These are phyloP conservation scores for Hypanus sabinus DNA, from an alignment of 2,113 vertebrate species.

Conservation along the genomic window DNA sequence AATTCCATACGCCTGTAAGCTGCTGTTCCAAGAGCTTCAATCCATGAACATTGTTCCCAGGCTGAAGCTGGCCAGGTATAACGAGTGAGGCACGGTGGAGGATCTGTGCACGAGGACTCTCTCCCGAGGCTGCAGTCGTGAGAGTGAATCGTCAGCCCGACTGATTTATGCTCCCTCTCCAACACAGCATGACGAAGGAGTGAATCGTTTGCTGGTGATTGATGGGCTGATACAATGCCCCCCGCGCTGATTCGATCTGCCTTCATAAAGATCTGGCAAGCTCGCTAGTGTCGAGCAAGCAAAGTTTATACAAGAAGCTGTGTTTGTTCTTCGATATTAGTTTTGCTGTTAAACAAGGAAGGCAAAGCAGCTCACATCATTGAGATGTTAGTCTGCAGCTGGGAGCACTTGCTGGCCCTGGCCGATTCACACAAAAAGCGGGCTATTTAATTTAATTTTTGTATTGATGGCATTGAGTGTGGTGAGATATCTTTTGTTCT, in stretches of 20 bases:
- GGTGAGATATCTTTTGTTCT: background rate
- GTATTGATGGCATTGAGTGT: background rate
- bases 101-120: background rate
- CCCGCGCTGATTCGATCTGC: background rate
- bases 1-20: conserved; percentile 95
- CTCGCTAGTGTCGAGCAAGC: background rate
- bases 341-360: conserved; percentile 12
- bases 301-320: background rate
- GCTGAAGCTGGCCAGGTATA: conserved; percentile 88
- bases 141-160: background rate
- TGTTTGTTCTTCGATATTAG: conserved; percentile 22
- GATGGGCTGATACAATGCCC: background rate
- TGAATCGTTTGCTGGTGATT: background rate
- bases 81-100: conserved; percentile 59
- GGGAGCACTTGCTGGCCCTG: background rate
- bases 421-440: background rate
- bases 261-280: background rate
- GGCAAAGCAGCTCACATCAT: background rate
- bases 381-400: background rate
- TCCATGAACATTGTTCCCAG: conserved; percentile 98
- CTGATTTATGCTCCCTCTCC: no score
- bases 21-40: conserved; percentile 95
- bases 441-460: background rate
- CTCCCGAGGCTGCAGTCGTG: background rate
- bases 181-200: background rate